A percentile compares a stretch with the other conserved stretches of the same genome.
Conservation (phyloP, 2,113 vertebrate species). For the Pleuronectes platessa region DNA sequence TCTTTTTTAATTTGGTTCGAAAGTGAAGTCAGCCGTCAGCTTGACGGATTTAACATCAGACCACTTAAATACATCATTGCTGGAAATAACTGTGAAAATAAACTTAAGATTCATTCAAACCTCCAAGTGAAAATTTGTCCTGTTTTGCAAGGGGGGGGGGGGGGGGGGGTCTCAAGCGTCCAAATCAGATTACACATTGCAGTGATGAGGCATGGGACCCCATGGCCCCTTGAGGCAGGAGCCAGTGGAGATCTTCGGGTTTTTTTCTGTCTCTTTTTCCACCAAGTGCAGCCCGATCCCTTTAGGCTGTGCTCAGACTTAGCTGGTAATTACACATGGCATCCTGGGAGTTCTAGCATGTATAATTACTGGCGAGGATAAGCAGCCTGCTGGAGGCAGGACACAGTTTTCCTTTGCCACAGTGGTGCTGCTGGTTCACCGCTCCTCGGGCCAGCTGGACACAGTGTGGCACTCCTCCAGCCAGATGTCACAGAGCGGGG, state of each 20-base stretch:
- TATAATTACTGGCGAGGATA: slow-evolving; percentile 73
- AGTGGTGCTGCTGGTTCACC: slow-evolving; percentile 52
- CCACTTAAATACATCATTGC: slow-evolving; percentile 2
- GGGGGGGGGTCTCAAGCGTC: neutral
- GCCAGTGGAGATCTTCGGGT: slow-evolving; percentile 32
- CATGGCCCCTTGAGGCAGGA: slow-evolving; percentile 38
- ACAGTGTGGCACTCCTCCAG: slow-evolving; percentile 51
- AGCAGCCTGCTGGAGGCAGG: slow-evolving; percentile 68
- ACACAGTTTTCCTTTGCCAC: slow-evolving; percentile 60
- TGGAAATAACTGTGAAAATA: slow-evolving; percentile 7
- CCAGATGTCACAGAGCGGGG: slow-evolving; percentile 56
- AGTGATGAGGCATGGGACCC: slow-evolving; percentile 35
- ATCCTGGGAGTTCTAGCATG: slow-evolving; percentile 75
- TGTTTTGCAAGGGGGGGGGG: slow-evolving; percentile 13
- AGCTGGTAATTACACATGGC: slow-evolving; percentile 76
- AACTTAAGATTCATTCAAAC: neutral
- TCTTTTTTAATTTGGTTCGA: neutral
- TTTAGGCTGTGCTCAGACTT: slow-evolving; percentile 63
- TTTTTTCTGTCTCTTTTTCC: slow-evolving; percentile 34
- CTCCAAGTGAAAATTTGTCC: slow-evolving; percentile 1
- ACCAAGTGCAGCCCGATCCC: slow-evolving; percentile 51
- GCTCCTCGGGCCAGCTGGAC: slow-evolving; percentile 62
- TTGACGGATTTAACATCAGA: neutral
- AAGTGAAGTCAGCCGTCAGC: slow-evolving; percentile 3
- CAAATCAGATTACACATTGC: slow-evolving; percentile 34